These are phyloP conservation scores for Nannoperca australis DNA, from an alignment of 2,797 vertebrate species.

Conservation along the genomic window DNA sequence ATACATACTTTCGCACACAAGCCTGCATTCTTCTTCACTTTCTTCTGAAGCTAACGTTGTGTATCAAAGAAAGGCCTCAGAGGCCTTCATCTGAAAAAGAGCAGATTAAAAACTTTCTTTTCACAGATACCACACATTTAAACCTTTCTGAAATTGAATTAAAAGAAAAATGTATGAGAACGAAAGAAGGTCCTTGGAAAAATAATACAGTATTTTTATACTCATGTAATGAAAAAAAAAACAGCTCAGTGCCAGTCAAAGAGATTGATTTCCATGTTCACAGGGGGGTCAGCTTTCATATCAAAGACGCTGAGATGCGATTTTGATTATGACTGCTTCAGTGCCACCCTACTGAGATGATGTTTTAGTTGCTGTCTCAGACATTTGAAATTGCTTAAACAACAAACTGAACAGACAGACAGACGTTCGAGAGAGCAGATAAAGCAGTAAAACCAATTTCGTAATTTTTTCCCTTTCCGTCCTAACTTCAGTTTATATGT, in stretches of 20 bases:
- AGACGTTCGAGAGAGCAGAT: constrained; percentile 39
- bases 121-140: constrained; percentile 26
- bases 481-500: constrained; percentile 42
- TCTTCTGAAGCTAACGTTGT: not conserved
- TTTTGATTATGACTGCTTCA: constrained; percentile 85
- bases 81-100: constrained; percentile 29
- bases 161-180: constrained; percentile 49
- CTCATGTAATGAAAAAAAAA: constrained; percentile 49
- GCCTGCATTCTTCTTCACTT: not conserved
- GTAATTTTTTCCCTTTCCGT: constrained; percentile 54
- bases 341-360: constrained; percentile 81
- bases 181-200: constrained; percentile 51
- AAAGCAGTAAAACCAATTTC: constrained; percentile 40
- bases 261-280: constrained; percentile 86
- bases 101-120: constrained; percentile 17
- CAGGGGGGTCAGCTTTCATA: constrained; percentile 85
- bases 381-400: constrained; percentile 76
- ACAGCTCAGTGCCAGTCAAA: constrained; percentile 79
- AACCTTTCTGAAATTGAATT: constrained; percentile 37
- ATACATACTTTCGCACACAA: constrained; percentile 16
- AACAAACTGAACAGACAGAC: constrained; percentile 65
- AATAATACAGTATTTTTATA: constrained; percentile 74
- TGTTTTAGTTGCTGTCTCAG: constrained; percentile 77
- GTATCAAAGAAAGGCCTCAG: constrained; percentile 20
- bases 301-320: constrained; percentile 84